phyloP scores from a whole-genome alignment of 2,888 invertebrate genomes.

The Xestia rhomboidea region DNA sequence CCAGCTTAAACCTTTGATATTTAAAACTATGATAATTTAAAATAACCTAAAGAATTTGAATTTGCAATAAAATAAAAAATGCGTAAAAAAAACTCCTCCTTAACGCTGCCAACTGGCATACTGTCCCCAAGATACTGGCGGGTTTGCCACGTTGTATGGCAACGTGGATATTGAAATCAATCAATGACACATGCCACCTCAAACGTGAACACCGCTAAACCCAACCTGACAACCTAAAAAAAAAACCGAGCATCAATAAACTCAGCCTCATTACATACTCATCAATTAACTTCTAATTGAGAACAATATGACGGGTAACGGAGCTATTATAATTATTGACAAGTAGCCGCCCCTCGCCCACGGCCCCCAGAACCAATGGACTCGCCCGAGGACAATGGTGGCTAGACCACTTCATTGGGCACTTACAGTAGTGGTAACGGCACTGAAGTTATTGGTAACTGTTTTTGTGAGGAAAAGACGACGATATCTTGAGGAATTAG shows the following conservation, averaged over 20 bases:
- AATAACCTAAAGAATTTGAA: too few species aligned
- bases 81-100: neutral
- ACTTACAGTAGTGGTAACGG: conserved; percentile 54
- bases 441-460: conserved; percentile 4
- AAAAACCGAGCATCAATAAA: conserved; percentile 13
- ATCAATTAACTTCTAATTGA: conserved; percentile 58
- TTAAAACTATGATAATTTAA: neutral
- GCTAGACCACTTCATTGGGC: conserved; percentile 37
- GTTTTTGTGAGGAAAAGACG: neutral
- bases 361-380: conserved; percentile 58
- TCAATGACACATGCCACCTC: neutral
- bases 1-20: neutral
- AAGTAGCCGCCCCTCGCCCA: conserved; percentile 64
- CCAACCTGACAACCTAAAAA: neutral
- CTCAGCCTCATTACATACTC: conserved; percentile 46
- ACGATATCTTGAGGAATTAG: neutral
- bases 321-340: conserved; percentile 62
- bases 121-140: neutral
- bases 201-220: neutral
- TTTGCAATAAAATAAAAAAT: neutral
- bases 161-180: neutral
- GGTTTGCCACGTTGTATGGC: neutral
- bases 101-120: neutral
- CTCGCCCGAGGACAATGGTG: conserved; percentile 56
- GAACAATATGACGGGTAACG: conserved; percentile 64